Evolutionary conservation across 2,888 invertebrate genomes (phyloP), one percentile per base, ranked within the genome.

Genomic region (Auanema freiburgensis): DNA sequence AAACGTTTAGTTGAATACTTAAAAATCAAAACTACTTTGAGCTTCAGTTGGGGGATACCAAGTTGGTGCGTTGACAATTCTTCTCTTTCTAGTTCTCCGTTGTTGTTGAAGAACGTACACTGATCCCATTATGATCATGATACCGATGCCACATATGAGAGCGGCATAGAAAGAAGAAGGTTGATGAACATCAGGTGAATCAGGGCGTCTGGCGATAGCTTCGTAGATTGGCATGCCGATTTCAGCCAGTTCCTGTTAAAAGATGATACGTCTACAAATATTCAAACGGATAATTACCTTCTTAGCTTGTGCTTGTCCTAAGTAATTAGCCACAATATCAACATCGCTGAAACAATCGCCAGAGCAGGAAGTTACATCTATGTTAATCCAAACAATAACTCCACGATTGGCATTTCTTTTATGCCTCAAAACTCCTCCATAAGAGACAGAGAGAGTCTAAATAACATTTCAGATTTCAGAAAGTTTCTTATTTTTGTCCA

Each of bases 231-330:
- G 70, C 3, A 66, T 52, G 10, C 65, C 67, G 16, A 51, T 21
- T 5, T 33, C 43, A 33, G 40, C 14, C 14, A 56, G n/a, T 16
- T 52, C 52, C 52, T 52, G 18, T 23, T 23, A 24, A 21, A 8
- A 21, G 24, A 18, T 21, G 46, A 46, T 46, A 46, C 16, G 46
- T 21, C 16, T 46, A 46, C 16, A 46, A 16, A 3, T 46, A 46
- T 46, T 46, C 16, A 18, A 46, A 46, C 46, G 3, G 46, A 3
- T 23, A 46, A 23, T 33, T 18, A 61, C 67, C 59, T 77, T 60
- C 55, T 77, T 78, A 18, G 78, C 75, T 6, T 66, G 67, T 10
- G 73, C 63, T 3, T 79, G 78, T 8, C 79, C 76, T 24, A 81
- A 56, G 53, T 65, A 74, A 2, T 71, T 64, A 18, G 77, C 79